These are phyloP conservation scores for Gymnobelideus leadbeateri DNA, from an alignment of 2,113 vertebrate species.

Conservation along the genomic window DNA sequence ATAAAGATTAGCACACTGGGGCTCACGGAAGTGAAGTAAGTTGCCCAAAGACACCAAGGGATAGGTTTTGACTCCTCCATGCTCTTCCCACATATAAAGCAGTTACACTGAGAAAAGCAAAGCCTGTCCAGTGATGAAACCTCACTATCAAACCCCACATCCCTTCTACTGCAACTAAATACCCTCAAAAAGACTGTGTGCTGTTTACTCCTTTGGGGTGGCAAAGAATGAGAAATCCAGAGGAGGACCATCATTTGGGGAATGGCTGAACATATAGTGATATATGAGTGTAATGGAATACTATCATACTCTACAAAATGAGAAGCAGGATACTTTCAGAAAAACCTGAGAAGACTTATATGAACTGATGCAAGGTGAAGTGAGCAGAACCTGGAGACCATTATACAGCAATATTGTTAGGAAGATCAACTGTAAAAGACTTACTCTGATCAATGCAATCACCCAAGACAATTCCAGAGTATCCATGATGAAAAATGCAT, in stretches of 20 bases:
- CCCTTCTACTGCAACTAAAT: neutral
- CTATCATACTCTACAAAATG: neutral
- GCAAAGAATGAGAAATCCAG: neutral
- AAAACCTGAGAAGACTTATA: neutral
- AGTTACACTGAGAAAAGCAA: neutral
- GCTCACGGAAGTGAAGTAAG: neutral
- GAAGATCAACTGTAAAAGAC: neutral
- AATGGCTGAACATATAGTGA: neutral
- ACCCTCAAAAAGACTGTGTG: neutral
- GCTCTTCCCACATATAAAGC: neutral
- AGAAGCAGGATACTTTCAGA: neutral
- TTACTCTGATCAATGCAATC: neutral
- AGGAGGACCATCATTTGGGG: neutral
- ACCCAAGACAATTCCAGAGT: neutral
- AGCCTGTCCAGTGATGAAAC: neutral
- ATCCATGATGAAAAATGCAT: neutral
- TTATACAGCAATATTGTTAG: neutral
- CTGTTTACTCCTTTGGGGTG: neutral
- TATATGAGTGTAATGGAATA: no score
- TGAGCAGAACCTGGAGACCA: neutral
- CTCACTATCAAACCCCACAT: neutral
- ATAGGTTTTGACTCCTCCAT: no score
- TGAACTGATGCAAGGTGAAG: neutral
- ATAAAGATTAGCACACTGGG: neutral
- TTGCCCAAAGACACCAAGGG: neutral